Base-by-base conservation (phyloP, 2,888 invertebrate genomes). In the Athalia circularis region DNA sequence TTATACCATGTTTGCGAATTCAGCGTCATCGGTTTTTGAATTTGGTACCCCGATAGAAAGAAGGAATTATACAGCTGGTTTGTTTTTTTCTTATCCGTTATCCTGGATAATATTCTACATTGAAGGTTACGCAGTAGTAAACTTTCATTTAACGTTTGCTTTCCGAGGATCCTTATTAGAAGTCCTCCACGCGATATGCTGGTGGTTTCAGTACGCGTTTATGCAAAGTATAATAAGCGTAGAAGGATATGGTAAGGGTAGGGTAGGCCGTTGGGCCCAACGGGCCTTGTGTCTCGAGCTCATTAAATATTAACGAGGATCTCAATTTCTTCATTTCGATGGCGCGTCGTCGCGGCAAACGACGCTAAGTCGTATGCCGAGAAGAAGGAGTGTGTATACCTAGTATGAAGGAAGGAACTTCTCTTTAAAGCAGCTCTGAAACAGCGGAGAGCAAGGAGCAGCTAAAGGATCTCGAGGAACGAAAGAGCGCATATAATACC, bases 241-340 rank as follows among this genome's bases (percentile, higher is more conserved):
- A 45, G 61, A 68, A 65, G 29, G 29, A 29, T 29, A 29, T 29
- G 2, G 29, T 43, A 45, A 77, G 29, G 43, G 61, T 61, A 68
- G 77, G 77, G 65, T 77, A 59, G 29, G 29, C 29, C 29, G 29
- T 29, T 29, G 78, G 75, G 75, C 75, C 75, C 62, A 62, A 48
- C 50, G 62, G 75, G 50, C 64, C 75, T 87, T 88, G 88, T 89
- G 84, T 86, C 85, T 84, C 84, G 84, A 84, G 86, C 88, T 89
- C 89, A 89, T 89, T 89, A 89, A 89, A 89, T 89, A 88, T 89
- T 89, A 89, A 89, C 89, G 88, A 89, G 89, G 88, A 86, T 87
- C 88, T 89, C 88, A 89, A 89, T 89, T 89, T 89, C 89, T 89
- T 89, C 88, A 89, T 89, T 89, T 89, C 87, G 88, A 86, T 88